phyloP scores from a whole-genome alignment of 53 echinoderm and acorn worm genomes.

The Luidia sarsii region DNA sequence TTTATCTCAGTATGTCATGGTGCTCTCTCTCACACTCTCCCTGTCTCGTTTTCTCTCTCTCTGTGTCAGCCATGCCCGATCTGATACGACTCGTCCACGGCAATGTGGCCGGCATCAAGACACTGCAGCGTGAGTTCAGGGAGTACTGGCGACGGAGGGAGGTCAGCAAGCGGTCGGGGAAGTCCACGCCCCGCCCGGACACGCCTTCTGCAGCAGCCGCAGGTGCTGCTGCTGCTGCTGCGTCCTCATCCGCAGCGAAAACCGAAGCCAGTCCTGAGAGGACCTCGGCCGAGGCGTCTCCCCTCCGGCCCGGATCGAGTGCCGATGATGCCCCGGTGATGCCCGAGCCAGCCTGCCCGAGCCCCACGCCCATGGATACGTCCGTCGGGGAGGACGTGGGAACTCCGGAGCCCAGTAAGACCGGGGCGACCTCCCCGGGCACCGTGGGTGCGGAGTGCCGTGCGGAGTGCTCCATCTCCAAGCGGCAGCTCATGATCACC shows the following conservation, averaged over 20 bases:
- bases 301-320: neutral
- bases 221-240: neutral
- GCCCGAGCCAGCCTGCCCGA: neutral
- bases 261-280: neutral
- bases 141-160: conserved; percentile 79
- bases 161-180: neutral
- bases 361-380: too few species aligned
- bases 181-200: neutral
- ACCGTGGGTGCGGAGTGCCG: conserved; percentile 5
- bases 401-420: neutral
- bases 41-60: neutral
- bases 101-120: conserved; percentile 84
- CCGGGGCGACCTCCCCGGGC: neutral
- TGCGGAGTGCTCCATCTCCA: conserved; percentile 77
- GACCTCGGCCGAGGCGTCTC: neutral
- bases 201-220: neutral
- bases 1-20: neutral
- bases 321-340: neutral
- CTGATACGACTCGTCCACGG: conserved; percentile 88
- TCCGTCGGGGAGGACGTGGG: neutral
- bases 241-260: neutral
- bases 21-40: neutral
- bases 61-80: conserved; percentile 83
- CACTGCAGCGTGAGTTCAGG: conserved; percentile 84
- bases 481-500: conserved; percentile 86